Conservation (phyloP, 2,888 invertebrate genomes). For the Mesochorus sp. region DNA sequence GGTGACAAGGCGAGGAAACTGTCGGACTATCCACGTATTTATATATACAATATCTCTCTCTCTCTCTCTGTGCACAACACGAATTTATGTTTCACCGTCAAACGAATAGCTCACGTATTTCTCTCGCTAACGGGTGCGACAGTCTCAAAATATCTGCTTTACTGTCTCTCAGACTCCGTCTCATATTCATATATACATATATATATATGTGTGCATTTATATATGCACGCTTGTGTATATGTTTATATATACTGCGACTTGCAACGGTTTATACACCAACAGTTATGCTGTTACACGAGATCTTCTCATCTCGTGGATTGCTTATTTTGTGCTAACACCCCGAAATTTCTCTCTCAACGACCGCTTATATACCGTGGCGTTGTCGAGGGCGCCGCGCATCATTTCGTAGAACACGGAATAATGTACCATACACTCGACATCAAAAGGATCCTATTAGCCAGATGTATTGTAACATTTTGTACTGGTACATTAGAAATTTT, state of each 20-base stretch:
- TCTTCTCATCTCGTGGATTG: constrained; percentile 49
- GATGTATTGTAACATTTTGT: constrained; percentile 35
- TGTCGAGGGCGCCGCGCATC: constrained; percentile 13
- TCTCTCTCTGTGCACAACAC: constrained; percentile 64
- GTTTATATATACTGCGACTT: constrained; percentile 12
- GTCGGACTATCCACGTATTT: too few species aligned
- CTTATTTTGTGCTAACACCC: constrained; percentile 56
- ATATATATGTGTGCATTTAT: constrained; percentile 36
- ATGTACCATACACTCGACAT: constrained; percentile 35
- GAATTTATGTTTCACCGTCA: constrained; percentile 79
- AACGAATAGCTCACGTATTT: constrained; percentile 77
- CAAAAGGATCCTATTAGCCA: constrained; percentile 54
- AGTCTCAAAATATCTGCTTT: constrained; percentile 57
- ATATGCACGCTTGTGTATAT: constrained; percentile 50
- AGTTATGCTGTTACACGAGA: constrained; percentile 58
- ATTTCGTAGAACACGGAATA: constrained; percentile 29
- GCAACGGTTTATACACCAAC: constrained; percentile 50
- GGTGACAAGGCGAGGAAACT: constrained; percentile 80
- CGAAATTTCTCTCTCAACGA: constrained; percentile 60
- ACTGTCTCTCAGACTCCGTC: constrained; percentile 9
- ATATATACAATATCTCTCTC: too few species aligned
- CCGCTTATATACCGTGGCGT: constrained; percentile 31
- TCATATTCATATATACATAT: constrained; percentile 21
- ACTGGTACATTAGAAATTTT: background rate
- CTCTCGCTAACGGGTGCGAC: constrained; percentile 64